Evolutionary conservation across 1,140 invertebrate species (phyloP).

Genomic region (Artemia franciscana): DNA sequence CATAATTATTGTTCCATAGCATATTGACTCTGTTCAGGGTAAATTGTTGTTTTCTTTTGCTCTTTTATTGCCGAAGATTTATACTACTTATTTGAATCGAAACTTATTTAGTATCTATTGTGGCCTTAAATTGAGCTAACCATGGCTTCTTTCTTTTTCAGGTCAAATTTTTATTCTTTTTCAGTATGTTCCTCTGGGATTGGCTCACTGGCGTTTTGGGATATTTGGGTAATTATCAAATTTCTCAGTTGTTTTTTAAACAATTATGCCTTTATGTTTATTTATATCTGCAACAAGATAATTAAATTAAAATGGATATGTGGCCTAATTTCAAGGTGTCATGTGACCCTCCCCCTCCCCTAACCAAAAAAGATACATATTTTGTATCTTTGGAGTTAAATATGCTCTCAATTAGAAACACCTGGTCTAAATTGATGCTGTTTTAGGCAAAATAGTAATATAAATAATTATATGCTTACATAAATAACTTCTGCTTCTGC

Average conservation of each 20-base stretch:
- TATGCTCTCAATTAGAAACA: background rate
- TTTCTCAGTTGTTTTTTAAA: slow-evolving; percentile 6
- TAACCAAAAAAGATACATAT: background rate
- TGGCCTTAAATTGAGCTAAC: no score
- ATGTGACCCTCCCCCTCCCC: background rate
- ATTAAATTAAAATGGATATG: background rate
- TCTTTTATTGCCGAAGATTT: no score
- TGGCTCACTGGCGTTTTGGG: slow-evolving; percentile 89
- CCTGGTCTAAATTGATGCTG: no score
- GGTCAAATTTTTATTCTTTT: background rate
- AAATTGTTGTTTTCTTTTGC: no score
- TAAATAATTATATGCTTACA: no score
- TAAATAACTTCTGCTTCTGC: no score
- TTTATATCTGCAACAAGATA: background rate
- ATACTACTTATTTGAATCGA: no score
- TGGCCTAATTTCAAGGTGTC: background rate
- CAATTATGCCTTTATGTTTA: background rate
- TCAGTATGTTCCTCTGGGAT: slow-evolving; percentile 81
- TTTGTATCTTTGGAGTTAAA: background rate
- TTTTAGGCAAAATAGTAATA: no score
- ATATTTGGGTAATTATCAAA: slow-evolving; percentile 57
- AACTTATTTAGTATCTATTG: no score
- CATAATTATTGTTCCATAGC: no score
- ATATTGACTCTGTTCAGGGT: no score
- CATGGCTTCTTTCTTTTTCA: no score